These are phyloP conservation scores for Rhagoletis zephyria DNA, from an alignment of 1,140 invertebrate genomes.

Conservation along the genomic window DNA sequence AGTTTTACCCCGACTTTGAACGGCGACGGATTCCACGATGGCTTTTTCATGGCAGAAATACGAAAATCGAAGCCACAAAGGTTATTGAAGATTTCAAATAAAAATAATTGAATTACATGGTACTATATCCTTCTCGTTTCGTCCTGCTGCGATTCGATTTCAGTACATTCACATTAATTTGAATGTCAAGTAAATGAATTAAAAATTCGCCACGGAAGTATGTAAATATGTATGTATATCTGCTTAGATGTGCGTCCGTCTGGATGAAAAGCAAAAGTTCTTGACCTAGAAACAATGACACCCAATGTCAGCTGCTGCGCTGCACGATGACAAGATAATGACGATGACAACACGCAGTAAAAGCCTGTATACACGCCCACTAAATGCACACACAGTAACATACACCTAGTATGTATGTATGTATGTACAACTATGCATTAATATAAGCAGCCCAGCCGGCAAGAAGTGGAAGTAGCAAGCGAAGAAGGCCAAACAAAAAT, in stretches of 20 bases:
- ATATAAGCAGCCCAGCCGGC: not conserved
- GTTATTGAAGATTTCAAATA: too few relatives aligned
- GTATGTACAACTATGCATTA: not conserved
- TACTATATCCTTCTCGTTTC: too few relatives aligned
- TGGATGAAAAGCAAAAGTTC: conserved; percentile 64
- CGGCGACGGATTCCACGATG: too few relatives aligned
- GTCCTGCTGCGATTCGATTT: not conserved
- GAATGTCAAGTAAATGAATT: not conserved
- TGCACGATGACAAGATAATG: not conserved
- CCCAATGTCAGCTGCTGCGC: not conserved
- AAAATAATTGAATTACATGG: too few relatives aligned
- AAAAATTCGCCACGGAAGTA: not conserved
- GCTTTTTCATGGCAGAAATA: too few relatives aligned
- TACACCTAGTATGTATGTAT: too few relatives aligned
- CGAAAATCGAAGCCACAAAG: too few relatives aligned
- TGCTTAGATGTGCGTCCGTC: not conserved
- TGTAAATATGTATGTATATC: too few relatives aligned
- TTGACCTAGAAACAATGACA: conserved; percentile 68
- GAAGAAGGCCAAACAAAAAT: conserved; percentile 53
- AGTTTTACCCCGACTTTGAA: too few relatives aligned
- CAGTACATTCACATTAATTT: not conserved
- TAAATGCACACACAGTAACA: not conserved
- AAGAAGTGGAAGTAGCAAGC: conserved; percentile 25
- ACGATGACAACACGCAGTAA: conserved; percentile 52
- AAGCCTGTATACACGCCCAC: not conserved